phyloP scores from a whole-genome alignment of 2,797 vertebrate genomes.

The Geotrypetes seraphini region DNA sequence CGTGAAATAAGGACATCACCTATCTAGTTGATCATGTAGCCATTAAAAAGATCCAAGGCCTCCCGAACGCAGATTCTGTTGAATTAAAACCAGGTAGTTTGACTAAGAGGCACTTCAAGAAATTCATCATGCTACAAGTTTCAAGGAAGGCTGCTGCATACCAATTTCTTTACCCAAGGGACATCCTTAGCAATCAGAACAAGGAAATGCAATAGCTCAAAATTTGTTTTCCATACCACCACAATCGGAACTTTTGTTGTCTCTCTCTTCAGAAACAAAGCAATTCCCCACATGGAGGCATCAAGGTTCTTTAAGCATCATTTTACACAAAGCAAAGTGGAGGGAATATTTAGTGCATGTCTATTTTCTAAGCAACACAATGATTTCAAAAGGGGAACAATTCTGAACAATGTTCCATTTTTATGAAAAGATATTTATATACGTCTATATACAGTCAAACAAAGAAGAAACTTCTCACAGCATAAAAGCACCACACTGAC shows the following conservation, averaged over 20 bases:
- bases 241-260: too few species aligned
- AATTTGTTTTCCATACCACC: too few species aligned
- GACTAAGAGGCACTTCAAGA: slow-evolving; percentile 5
- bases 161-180: not conserved
- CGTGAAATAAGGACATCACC: slow-evolving; percentile 7
- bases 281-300: not conserved
- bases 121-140: not conserved
- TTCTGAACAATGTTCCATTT: too few species aligned
- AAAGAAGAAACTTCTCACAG: too few species aligned
- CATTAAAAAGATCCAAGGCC: slow-evolving; percentile 7
- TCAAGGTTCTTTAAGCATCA: not conserved
- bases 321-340: not conserved
- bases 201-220: too few species aligned
- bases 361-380: not conserved
- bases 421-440: too few species aligned
- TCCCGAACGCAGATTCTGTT: slow-evolving; percentile 1
- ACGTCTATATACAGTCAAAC: too few species aligned
- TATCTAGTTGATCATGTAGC: not conserved
- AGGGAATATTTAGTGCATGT: not conserved
- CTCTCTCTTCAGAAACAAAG: not conserved
- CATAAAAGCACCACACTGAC: not conserved
- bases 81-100: not conserved
- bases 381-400: not conserved
- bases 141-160: not conserved
- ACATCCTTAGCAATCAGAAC: not conserved